A percentile compares a stretch with the other conserved stretches of the same genome.
Evolutionary conservation across 2,888 invertebrate species (phyloP).

Genomic region (Diarsia dahlii): DNA sequence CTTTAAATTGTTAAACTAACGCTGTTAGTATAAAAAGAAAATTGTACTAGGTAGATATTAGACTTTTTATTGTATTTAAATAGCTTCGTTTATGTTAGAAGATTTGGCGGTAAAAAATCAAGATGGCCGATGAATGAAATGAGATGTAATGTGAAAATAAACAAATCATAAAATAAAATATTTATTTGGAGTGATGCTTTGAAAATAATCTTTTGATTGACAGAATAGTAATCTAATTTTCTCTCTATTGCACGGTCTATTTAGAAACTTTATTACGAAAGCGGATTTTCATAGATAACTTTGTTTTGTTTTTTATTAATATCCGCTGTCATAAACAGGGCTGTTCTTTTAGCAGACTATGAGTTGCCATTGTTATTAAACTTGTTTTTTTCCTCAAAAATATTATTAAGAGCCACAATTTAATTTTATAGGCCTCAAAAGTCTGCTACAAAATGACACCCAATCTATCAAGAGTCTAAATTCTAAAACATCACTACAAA

Average conservation of each 20-base stretch:
- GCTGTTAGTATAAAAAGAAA: conserved; percentile 79
- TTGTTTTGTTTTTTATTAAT: conserved; percentile 19
- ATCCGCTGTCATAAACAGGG: conserved; percentile 76
- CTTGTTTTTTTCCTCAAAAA: neutral
- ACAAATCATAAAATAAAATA: conserved; percentile 64
- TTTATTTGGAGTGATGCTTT: conserved; percentile 85
- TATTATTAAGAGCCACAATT: neutral
- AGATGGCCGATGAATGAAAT: conserved; percentile 73
- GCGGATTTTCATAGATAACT: conserved; percentile 67
- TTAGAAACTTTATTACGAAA: conserved; percentile 70
- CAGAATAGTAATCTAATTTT: conserved; percentile 73
- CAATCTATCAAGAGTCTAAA: conserved; percentile 75
- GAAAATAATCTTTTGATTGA: conserved; percentile 72
- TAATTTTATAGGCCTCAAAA: neutral
- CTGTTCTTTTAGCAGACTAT: conserved; percentile 53
- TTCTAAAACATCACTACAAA: conserved; percentile 88
- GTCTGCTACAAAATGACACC: conserved; percentile 34
- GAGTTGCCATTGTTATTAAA: neutral
- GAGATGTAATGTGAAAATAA: conserved; percentile 71
- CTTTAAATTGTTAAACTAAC: conserved; percentile 77
- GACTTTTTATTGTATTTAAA: conserved; percentile 52
- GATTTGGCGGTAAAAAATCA: conserved; percentile 66
- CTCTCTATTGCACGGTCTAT: conserved; percentile 73
- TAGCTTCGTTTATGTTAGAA: conserved; percentile 61
- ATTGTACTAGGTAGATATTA: conserved; percentile 56